These are phyloP conservation scores for Caenorhabditis briggsae DNA, from an alignment of 1,140 invertebrate genomes.

Conservation along the genomic window DNA sequence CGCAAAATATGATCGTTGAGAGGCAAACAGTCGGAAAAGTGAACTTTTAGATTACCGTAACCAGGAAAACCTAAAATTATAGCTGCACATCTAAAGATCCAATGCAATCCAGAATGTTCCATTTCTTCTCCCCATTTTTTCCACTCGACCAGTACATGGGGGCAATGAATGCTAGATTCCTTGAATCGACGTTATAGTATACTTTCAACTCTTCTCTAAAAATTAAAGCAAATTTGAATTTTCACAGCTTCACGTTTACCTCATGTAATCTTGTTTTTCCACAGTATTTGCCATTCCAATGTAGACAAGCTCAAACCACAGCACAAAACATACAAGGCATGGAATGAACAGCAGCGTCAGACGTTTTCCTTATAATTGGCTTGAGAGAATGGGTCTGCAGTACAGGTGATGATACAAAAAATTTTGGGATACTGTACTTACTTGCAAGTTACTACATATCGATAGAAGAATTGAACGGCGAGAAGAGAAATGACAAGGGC, in stretches of 20 bases:
- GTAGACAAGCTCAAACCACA: too few species aligned
- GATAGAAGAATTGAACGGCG: too few species aligned
- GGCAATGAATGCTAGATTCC: background rate
- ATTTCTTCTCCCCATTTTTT: background rate
- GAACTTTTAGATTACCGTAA: too few species aligned
- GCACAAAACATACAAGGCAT: too few species aligned
- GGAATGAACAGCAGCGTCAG: too few species aligned
- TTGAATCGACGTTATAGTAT: background rate
- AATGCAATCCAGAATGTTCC: background rate
- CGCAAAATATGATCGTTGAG: background rate
- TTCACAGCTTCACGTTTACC: background rate
- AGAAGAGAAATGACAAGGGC: too few species aligned
- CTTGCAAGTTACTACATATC: too few species aligned
- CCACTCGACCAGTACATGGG: constrained; percentile 24
- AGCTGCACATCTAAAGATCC: background rate
- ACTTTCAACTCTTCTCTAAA: constrained; percentile 1
- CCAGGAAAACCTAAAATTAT: background rate
- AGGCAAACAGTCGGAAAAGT: background rate
- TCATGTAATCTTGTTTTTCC: background rate
- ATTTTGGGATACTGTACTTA: too few species aligned
- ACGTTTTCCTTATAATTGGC: too few species aligned
- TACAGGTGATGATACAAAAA: too few species aligned
- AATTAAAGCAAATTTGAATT: background rate
- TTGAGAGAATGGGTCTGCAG: too few species aligned
- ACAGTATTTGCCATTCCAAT: too few species aligned